Percentiles rank a stretch among this genome's conserved stretches.
Conservation (phyloP, 1,140 invertebrate species). For the Chironomus striatipennis region DNA sequence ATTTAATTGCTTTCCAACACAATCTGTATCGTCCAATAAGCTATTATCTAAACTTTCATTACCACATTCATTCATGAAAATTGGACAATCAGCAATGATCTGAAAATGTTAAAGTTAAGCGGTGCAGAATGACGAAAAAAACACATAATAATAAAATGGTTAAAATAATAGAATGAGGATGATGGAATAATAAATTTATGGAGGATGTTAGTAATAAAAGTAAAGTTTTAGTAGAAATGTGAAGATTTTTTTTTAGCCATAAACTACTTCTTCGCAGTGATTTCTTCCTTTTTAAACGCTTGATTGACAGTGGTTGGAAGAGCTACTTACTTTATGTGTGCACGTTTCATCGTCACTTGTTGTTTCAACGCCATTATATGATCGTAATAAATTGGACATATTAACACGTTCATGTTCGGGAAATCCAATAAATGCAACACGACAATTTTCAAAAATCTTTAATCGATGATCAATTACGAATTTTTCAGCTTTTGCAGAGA, state of each 20-base stretch:
- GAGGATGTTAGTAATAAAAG: not conserved
- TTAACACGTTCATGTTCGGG: slow-evolving; percentile 77
- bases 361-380: slow-evolving; percentile 73
- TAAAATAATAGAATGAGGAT: not conserved
- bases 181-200: not conserved
- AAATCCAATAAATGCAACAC: slow-evolving; percentile 84
- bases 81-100: not conserved
- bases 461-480: slow-evolving; percentile 65
- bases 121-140: not conserved
- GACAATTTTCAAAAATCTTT: slow-evolving; percentile 79
- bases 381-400: slow-evolving; percentile 79
- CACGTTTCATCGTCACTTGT: slow-evolving; percentile 68
- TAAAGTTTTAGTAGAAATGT: too few relatives aligned
- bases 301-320: not conserved
- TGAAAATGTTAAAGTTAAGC: not conserved
- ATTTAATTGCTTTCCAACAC: not conserved
- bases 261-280: not conserved
- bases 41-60: not conserved
- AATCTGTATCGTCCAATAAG: not conserved
- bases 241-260: not conserved
- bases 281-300: not conserved
- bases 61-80: not conserved
- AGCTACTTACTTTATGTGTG: slow-evolving; percentile 76
- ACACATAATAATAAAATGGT: not conserved
- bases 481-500: slow-evolving; percentile 55